Evolutionary conservation across 2,888 invertebrate genomes (phyloP).

Genomic region (Eueremaeus valkanovi): DNA sequence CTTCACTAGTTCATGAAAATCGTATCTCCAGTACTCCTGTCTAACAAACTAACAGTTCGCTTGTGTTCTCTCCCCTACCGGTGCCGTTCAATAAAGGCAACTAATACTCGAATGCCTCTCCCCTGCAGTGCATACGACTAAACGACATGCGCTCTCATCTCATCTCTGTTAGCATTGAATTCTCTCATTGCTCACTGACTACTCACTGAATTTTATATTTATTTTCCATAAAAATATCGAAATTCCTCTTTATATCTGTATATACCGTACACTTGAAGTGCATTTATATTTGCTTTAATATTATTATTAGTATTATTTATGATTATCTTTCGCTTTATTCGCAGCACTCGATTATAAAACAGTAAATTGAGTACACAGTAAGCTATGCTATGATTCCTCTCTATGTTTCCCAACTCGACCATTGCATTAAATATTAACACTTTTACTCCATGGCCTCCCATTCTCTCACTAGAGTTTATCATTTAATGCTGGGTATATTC

Average conservation of each 20-base stretch:
- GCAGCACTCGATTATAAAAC: background rate
- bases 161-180: background rate
- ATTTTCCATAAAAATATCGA: background rate
- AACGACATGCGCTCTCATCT: background rate
- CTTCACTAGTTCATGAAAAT: background rate
- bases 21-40: background rate
- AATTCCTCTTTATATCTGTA: background rate
- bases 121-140: constrained; percentile 17
- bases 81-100: background rate
- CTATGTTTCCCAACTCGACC: constrained; percentile 1
- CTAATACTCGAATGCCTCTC: constrained; percentile 21
- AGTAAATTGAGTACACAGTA: too few species aligned
- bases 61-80: background rate
- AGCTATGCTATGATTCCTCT: background rate
- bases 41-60: background rate
- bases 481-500: background rate
- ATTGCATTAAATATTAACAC: constrained; percentile 32
- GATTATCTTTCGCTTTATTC: constrained; percentile 32
- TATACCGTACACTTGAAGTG: background rate
- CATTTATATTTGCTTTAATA: background rate
- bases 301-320: constrained; percentile 18
- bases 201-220: background rate
- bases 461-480: background rate
- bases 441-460: constrained; percentile 10
- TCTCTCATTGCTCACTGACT: background rate